Evolutionary conservation across 2,113 vertebrate genomes (phyloP).

Genomic region (Apodemus speciosus): DNA sequence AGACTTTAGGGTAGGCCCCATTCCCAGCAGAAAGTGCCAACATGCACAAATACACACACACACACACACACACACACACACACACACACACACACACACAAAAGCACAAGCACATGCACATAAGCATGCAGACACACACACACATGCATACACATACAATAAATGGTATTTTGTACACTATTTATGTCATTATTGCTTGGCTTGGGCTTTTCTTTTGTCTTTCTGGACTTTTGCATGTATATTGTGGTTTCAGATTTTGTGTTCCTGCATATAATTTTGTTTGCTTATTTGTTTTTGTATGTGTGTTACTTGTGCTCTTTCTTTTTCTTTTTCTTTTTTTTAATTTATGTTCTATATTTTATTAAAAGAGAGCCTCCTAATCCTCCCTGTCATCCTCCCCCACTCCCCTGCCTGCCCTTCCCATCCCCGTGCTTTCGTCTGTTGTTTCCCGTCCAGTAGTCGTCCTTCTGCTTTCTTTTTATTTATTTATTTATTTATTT

Average conservation of each 20-base stretch:
- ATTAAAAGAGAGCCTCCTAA: conserved; percentile 22
- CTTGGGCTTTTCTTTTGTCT: not conserved
- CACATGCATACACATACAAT: not conserved
- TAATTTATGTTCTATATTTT: conserved; percentile 10
- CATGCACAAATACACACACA: not conserved
- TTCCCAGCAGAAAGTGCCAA: not conserved
- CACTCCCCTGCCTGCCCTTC: not conserved
- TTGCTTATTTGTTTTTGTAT: not conserved
- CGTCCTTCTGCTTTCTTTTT: not conserved
- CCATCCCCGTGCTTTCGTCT: not conserved
- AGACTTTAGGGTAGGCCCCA: not conserved
- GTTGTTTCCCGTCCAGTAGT: not conserved
- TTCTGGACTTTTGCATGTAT: not conserved
- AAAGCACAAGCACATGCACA: no score
- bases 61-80: no score
- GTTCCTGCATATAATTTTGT: not conserved
- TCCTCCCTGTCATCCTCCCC: not conserved
- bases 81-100: no score
- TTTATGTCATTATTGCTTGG: no score
- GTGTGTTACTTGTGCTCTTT: not conserved
- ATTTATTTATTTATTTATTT: no score
- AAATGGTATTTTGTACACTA: not conserved
- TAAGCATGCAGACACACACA: no score
- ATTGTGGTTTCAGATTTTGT: not conserved
- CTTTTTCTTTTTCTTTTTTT: not conserved